Evolutionary conservation across 1,140 invertebrate genomes (phyloP).

Genomic region (Drosophila fuyamai): DNA sequence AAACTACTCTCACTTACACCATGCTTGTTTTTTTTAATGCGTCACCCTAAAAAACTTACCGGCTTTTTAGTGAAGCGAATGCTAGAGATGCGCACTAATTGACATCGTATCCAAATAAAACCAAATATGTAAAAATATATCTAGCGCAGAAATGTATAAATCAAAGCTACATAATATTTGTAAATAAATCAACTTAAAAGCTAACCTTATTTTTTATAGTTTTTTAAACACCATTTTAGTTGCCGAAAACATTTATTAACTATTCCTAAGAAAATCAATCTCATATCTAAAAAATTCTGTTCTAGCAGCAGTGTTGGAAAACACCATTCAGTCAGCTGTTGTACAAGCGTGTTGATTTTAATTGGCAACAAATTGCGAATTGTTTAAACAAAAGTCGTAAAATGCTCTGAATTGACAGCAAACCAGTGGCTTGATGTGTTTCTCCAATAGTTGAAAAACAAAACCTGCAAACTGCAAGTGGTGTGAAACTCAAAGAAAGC

Average conservation of each 20-base stretch:
- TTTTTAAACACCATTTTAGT: not conserved
- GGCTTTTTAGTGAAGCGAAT: not conserved
- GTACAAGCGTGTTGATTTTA: conserved; percentile 27
- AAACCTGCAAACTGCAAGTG: too few relatives aligned
- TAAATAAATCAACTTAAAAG: too few relatives aligned
- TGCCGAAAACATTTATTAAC: not conserved
- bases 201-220: too few relatives aligned
- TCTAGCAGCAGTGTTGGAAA: conserved; percentile 15
- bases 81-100: conserved; percentile 7
- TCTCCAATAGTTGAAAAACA: not conserved
- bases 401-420: conserved; percentile 10
- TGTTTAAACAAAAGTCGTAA: conserved; percentile 21
- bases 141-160: too few relatives aligned
- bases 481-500: not conserved
- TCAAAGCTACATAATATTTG: not conserved
- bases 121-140: too few relatives aligned
- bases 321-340: conserved; percentile 19
- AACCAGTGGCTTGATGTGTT: conserved; percentile 2
- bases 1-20: too few relatives aligned
- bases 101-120: too few relatives aligned
- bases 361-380: conserved; percentile 19
- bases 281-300: conserved; percentile 1
- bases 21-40: not conserved
- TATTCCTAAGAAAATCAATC: not conserved
- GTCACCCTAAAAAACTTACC: conserved; percentile 11